phyloP scores from a whole-genome alignment of 1,140 invertebrate genomes.

The Drosophila insularis region DNA sequence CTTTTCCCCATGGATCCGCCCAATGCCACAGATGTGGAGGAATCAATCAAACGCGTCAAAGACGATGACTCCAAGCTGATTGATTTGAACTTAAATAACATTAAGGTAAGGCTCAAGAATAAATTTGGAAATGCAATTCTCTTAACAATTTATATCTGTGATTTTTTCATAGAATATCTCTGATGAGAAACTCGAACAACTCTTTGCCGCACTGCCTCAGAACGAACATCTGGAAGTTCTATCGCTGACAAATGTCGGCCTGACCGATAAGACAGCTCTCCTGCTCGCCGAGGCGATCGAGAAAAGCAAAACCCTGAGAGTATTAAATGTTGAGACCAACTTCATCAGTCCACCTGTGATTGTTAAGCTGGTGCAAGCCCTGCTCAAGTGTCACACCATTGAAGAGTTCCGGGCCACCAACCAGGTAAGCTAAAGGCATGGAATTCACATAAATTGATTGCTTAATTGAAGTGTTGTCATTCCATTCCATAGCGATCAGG shows the following conservation, averaged over 20 bases:
- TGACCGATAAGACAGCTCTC: conserved; percentile 93
- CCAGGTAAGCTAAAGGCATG: conserved; percentile 88
- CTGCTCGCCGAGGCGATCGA: conserved; percentile 92
- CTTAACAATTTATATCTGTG: background rate
- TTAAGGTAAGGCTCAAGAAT: conserved; percentile 87
- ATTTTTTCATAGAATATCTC: conserved; percentile 92
- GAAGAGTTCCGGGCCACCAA: conserved; percentile 97
- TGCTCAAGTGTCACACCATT: conserved; percentile 92
- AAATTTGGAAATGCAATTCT: background rate
- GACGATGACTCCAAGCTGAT: conserved; percentile 93
- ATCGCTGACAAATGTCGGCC: conserved; percentile 95
- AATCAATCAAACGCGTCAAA: conserved; percentile 93
- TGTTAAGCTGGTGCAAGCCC: conserved; percentile 91
- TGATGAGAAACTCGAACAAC: conserved; percentile 95
- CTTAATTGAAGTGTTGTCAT: background rate
- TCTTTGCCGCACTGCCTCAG: conserved; percentile 93
- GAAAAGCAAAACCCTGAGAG: conserved; percentile 93
- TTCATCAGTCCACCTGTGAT: conserved; percentile 94
- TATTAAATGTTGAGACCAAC: conserved; percentile 98
- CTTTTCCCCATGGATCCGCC: conserved; percentile 95
- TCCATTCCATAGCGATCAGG: conserved; percentile 90
- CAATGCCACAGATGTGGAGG: conserved; percentile 96
- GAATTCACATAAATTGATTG: background rate
- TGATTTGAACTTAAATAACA: conserved; percentile 98
- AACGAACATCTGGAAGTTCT: conserved; percentile 97